Percentiles rank a stretch among this genome's conserved stretches.
phyloP scores from a whole-genome alignment of 2,888 invertebrate genomes.

The Ecliptopera silaceata region DNA sequence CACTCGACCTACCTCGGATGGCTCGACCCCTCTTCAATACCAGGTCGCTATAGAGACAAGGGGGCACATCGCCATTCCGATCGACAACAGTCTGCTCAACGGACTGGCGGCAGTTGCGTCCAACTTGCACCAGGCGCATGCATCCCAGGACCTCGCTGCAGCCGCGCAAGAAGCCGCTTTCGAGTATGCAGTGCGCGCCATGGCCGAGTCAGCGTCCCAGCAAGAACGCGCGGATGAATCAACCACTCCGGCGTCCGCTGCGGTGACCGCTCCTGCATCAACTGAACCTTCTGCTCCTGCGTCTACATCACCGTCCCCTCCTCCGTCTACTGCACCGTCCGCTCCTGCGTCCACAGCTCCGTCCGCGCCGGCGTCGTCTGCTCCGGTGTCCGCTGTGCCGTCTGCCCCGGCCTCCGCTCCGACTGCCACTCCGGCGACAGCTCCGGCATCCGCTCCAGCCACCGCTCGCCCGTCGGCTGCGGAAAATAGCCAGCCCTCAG shows the following conservation, averaged over 20 bases:
- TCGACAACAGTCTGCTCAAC: slow-evolving; percentile 52
- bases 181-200: neutral
- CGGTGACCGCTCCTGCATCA: neutral
- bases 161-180: neutral
- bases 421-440: neutral
- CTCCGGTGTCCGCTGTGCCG: neutral
- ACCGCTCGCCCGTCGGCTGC: too few species aligned
- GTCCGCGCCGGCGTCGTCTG: neutral
- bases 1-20: slow-evolving; percentile 48
- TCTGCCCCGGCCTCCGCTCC: neutral
- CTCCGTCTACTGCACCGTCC: neutral
- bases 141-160: slow-evolving; percentile 3
- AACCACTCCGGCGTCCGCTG: neutral
- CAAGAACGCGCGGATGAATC: too few species aligned
- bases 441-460: too few species aligned
- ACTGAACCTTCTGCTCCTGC: neutral
- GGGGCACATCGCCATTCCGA: slow-evolving; percentile 58
- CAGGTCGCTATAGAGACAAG: slow-evolving; percentile 67
- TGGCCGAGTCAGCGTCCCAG: too few species aligned
- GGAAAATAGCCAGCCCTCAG: too few species aligned
- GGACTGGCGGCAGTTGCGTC: slow-evolving; percentile 43
- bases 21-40: slow-evolving; percentile 55
- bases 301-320: neutral
- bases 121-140: slow-evolving; percentile 20
- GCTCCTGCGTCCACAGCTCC: neutral